phyloP scores from a whole-genome alignment of 2,888 invertebrate species.

The Lapara coniferarum region DNA sequence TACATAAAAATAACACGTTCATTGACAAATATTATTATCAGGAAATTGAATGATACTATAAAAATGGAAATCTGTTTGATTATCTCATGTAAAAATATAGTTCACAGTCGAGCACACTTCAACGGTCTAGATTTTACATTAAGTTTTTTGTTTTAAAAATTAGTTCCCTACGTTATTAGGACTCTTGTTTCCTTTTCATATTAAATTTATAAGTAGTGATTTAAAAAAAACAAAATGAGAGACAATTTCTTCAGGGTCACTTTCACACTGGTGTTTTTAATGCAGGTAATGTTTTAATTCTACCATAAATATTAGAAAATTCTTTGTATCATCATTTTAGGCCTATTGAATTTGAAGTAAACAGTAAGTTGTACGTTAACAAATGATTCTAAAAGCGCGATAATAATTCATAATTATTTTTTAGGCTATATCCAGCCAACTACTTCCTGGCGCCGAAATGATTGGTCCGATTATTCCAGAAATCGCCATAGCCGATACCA shows the following conservation, averaged over 20 bases:
- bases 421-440: conserved; percentile 22
- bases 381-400: neutral
- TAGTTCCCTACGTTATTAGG: too few species aligned
- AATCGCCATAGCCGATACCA: conserved; percentile 14
- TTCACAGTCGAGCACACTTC: neutral
- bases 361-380: too few species aligned
- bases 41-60: neutral
- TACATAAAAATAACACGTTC: conserved; percentile 15
- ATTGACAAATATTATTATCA: neutral
- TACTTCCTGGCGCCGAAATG: conserved; percentile 7
- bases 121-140: too few species aligned
- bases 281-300: conserved; percentile 6
- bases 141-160: too few species aligned
- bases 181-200: too few species aligned
- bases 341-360: too few species aligned
- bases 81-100: neutral
- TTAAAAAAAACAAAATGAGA: neutral
- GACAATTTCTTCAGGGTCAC: neutral
- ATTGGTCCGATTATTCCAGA: conserved; percentile 1
- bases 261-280: conserved; percentile 1
- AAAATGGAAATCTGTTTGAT: neutral
- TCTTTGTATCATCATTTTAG: too few species aligned
- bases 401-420: neutral
- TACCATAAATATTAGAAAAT: too few species aligned
- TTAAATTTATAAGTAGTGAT: neutral